phyloP scores from a whole-genome alignment of 2,113 vertebrate species.

The Eurystomus gularis region DNA sequence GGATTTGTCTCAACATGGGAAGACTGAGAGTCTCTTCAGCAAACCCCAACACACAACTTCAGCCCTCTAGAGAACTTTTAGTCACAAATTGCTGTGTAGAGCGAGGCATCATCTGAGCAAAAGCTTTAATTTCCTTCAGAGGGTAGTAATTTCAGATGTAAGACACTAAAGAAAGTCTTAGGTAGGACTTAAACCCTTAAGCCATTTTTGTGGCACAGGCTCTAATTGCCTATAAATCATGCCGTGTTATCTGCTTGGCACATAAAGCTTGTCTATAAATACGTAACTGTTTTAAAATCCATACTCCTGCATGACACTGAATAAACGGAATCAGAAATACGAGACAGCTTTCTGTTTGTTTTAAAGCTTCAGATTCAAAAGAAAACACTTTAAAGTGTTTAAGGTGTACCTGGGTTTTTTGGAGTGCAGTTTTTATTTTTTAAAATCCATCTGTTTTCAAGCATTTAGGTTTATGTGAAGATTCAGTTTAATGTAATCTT shows the following conservation, averaged over 20 bases:
- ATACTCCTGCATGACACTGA: not conserved
- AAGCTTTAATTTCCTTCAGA: not conserved
- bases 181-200: not conserved
- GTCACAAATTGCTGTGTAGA: not conserved
- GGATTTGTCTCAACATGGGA: not conserved
- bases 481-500: not conserved
- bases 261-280: slow-evolving; percentile 17
- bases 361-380: not conserved
- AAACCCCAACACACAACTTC: not conserved
- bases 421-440: not conserved
- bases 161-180: not conserved
- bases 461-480: not conserved
- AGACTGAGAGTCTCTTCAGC: not conserved
- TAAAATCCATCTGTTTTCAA: not conserved
- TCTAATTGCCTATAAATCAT: slow-evolving; percentile 21
- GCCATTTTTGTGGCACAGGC: not conserved
- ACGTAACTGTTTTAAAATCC: not conserved
- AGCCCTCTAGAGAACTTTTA: not conserved
- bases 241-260: not conserved
- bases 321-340: not conserved
- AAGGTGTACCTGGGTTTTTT: not conserved
- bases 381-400: not conserved
- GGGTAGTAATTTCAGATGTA: not conserved
- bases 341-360: not conserved
- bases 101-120: not conserved